Evolutionary conservation across 2,797 vertebrate genomes (phyloP).

Genomic region (Chaetophractus vellerosus): DNA sequence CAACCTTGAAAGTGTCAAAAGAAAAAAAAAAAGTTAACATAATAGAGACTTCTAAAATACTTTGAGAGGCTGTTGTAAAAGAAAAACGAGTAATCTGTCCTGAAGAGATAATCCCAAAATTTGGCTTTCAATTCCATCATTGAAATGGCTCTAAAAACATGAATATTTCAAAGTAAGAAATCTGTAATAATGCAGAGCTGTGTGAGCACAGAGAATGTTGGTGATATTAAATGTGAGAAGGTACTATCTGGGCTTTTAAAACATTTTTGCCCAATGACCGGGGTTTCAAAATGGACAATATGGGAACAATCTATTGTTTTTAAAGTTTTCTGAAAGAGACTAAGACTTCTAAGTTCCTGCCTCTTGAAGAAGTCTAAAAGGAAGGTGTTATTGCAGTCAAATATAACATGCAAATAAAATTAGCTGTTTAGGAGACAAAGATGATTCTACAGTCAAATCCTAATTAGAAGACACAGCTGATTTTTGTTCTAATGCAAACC

Average conservation of each 20-base stretch:
- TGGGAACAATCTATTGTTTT: constrained; percentile 30
- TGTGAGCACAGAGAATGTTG: background rate
- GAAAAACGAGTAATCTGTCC: background rate
- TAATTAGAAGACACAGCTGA: constrained; percentile 6
- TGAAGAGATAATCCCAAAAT: constrained; percentile 43
- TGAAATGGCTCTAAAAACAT: constrained; percentile 56
- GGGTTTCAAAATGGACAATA: constrained; percentile 19
- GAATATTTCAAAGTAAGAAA: constrained; percentile 56
- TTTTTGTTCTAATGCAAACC: background rate
- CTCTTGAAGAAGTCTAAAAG: constrained; percentile 37
- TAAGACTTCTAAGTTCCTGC: constrained; percentile 1
- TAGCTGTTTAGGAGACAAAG: constrained; percentile 27
- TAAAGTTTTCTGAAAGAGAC: no score
- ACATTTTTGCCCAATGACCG: background rate
- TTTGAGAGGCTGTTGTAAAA: constrained; percentile 40
- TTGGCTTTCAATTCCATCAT: constrained; percentile 46
- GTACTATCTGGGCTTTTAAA: constrained; percentile 19
- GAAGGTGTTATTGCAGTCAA: constrained; percentile 34
- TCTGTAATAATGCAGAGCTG: background rate
- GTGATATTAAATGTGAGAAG: constrained; percentile 33
- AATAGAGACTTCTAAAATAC: constrained; percentile 41
- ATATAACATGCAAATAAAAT: constrained; percentile 40
- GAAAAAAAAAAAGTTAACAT: background rate
- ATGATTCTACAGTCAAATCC: background rate
- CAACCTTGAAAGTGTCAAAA: constrained; percentile 50